These are phyloP conservation scores for Agriopis aurantiaria DNA, from an alignment of 2,888 invertebrate genomes.

Conservation along the genomic window DNA sequence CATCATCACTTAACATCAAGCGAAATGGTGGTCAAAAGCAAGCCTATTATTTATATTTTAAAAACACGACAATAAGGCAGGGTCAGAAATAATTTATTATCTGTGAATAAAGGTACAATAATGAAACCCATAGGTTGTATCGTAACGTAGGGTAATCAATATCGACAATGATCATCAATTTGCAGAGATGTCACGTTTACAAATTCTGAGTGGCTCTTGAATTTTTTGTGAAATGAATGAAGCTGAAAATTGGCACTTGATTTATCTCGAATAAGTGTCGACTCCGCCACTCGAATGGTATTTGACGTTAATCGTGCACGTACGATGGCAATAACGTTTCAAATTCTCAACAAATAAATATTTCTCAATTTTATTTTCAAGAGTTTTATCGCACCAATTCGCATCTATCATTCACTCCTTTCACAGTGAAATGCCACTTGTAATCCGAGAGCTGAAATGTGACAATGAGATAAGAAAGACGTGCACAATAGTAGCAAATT, in stretches of 20 bases:
- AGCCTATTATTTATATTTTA: no score
- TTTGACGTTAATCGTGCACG: conserved; percentile 17
- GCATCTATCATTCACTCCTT: no score
- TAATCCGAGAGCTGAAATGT: no score
- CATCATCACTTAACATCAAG: no score
- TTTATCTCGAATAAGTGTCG: conserved; percentile 6
- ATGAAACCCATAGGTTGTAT: neutral
- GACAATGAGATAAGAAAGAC: no score
- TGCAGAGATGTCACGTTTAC: conserved; percentile 21
- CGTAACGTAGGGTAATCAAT: neutral
- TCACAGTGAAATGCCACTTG: no score
- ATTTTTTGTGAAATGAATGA: conserved; percentile 18
- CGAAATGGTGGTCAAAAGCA: no score
- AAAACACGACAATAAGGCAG: no score
- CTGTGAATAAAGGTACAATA: no score
- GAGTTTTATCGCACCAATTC: no score
- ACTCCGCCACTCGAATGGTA: conserved; percentile 7
- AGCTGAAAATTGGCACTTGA: conserved; percentile 19
- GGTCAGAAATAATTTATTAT: no score
- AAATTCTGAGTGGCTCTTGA: conserved; percentile 5
- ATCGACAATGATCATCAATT: conserved; percentile 8
- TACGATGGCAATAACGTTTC: conserved; percentile 8
- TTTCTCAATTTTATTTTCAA: neutral
- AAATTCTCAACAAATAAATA: conserved; percentile 1
- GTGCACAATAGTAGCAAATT: no score